Percentiles rank a stretch among this genome's conserved stretches.
Conservation (phyloP, 2,113 vertebrate species). For the Nanger granti region DNA sequence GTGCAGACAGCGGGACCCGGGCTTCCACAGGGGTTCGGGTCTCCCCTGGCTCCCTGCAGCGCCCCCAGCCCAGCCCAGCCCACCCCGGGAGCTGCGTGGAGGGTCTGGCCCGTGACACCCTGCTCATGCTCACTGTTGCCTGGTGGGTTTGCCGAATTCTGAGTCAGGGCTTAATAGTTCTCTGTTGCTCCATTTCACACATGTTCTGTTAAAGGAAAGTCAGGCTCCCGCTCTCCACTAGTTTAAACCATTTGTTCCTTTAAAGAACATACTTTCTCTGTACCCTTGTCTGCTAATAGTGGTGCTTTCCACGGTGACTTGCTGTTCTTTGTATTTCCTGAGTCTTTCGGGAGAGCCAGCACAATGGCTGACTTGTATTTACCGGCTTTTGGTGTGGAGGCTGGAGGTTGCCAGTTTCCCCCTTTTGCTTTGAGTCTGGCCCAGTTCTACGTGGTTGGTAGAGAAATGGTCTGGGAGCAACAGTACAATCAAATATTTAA, state of each 20-base stretch:
- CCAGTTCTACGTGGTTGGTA: background rate
- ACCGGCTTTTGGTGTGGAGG: background rate
- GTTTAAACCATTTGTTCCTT: background rate
- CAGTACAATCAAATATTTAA: background rate
- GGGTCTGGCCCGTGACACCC: background rate
- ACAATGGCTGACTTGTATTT: fast-evolving
- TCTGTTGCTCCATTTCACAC: background rate
- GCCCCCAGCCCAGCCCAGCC: background rate
- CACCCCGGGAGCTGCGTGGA: background rate
- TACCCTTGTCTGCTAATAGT: background rate
- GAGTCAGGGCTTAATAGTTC: background rate
- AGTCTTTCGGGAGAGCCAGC: background rate
- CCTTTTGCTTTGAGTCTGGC: background rate
- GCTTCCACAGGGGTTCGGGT: background rate
- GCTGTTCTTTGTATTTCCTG: background rate
- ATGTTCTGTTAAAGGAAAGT: background rate
- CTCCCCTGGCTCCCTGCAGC: background rate
- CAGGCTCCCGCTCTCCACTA: background rate
- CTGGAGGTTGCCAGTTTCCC: background rate
- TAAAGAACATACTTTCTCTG: background rate
- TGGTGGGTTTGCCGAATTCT: background rate
- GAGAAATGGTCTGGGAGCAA: background rate
- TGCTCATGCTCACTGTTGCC: background rate
- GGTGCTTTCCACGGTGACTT: background rate
- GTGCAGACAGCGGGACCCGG: fast-evolving